Percentiles rank a stretch among this genome's conserved stretches.
Conservation (phyloP, 2,888 invertebrate genomes). For the Agrilus mali region DNA sequence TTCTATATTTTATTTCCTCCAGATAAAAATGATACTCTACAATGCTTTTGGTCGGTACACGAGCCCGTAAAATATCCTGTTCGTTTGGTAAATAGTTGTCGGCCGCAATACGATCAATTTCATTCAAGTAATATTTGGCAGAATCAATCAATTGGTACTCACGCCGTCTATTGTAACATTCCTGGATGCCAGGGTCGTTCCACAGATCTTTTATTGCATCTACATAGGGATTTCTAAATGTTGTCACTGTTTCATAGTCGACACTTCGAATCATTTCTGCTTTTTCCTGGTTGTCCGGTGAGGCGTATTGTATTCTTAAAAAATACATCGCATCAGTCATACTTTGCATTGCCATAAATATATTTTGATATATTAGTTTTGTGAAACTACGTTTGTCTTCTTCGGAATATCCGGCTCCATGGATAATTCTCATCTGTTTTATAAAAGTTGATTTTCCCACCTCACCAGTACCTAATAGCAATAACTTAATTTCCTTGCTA, state of each 20-base stretch:
- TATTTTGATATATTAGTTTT: constrained; percentile 98
- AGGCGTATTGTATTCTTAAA: constrained; percentile 90
- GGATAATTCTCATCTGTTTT: constrained; percentile 99
- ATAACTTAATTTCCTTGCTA: constrained; percentile 84
- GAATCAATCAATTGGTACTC: constrained; percentile 99
- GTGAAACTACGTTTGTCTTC: constrained; percentile 97
- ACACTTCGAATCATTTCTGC: constrained; percentile 90
- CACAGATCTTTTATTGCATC: constrained; percentile 94
- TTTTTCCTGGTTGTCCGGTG: constrained; percentile 81
- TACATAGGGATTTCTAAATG: constrained; percentile 94
- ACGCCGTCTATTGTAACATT: constrained; percentile 97
- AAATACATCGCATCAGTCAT: constrained; percentile 99
- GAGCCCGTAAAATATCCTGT: constrained; percentile 98
- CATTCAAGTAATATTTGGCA: constrained; percentile 99
- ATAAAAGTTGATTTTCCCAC: constrained; percentile 99
- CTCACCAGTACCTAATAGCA: constrained; percentile 98
- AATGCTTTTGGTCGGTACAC: constrained; percentile 99
- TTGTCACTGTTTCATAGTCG: constrained; percentile 98
- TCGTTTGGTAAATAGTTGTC: constrained; percentile 96
- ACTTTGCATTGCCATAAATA: constrained; percentile 99
- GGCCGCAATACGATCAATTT: constrained; percentile 94
- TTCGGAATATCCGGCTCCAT: constrained; percentile 97
- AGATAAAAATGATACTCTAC: constrained; percentile 99
- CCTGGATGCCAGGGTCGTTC: constrained; percentile 93
- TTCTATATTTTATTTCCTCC: constrained; percentile 95